Evolutionary conservation across 2,888 invertebrate species (phyloP).

Genomic region (Byasa hedistus): DNA sequence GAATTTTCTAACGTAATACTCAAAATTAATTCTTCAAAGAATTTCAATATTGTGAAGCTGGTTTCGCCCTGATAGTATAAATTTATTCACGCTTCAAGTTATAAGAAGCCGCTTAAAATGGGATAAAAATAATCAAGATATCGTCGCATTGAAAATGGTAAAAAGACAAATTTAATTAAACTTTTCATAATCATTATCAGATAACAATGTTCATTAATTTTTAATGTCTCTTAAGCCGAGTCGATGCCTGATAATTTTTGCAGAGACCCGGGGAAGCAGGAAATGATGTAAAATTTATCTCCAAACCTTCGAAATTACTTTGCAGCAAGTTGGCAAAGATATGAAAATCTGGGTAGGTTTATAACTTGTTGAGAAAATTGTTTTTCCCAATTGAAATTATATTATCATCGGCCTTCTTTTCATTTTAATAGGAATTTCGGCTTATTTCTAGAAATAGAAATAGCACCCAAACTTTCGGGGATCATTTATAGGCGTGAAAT

Average conservation of each 20-base stretch:
- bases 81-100: slow-evolving; percentile 60
- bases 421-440: slow-evolving; percentile 25
- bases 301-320: slow-evolving; percentile 72
- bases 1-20: slow-evolving; percentile 6
- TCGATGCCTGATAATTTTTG: slow-evolving; percentile 76
- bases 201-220: slow-evolving; percentile 80
- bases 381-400: slow-evolving; percentile 60
- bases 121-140: slow-evolving; percentile 69
- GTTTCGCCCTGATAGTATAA: slow-evolving; percentile 38
- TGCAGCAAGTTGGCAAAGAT: slow-evolving; percentile 67
- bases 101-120: slow-evolving; percentile 54
- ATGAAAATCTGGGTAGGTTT: slow-evolving; percentile 73
- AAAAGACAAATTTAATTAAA: slow-evolving; percentile 76
- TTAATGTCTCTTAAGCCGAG: slow-evolving; percentile 68
- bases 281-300: slow-evolving; percentile 77
- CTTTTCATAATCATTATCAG: slow-evolving; percentile 75
- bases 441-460: slow-evolving; percentile 23
- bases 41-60: slow-evolving; percentile 34
- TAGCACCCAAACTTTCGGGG: slow-evolving; percentile 16
- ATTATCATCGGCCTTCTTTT: slow-evolving; percentile 54
- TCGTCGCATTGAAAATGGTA: slow-evolving; percentile 65
- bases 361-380: slow-evolving; percentile 70
- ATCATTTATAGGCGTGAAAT: slow-evolving; percentile 32
- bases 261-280: slow-evolving; percentile 66
- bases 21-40: slow-evolving; percentile 26